Percentiles rank a stretch among this genome's conserved stretches.
phyloP scores from a whole-genome alignment of 2,888 invertebrate genomes.

The Pyrrhosoma nymphula region DNA sequence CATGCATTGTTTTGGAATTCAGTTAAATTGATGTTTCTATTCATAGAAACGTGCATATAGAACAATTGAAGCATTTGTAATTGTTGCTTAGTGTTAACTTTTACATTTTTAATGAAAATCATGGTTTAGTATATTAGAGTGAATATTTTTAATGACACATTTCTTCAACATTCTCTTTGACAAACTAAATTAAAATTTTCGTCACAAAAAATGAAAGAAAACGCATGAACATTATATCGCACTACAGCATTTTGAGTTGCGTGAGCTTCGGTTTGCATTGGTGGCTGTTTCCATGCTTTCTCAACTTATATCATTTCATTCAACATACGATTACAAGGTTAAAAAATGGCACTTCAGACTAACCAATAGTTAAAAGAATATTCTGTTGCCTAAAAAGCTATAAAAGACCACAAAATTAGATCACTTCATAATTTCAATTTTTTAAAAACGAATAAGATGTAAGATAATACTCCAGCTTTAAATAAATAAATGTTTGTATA shows the following conservation, averaged over 20 bases:
- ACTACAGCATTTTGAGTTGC: slow-evolving; percentile 63
- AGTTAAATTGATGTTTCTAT: neutral
- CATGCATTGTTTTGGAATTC: neutral
- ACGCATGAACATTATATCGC: slow-evolving; percentile 62
- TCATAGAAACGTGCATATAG: neutral
- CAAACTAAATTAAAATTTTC: slow-evolving; percentile 36
- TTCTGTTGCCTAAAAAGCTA: neutral
- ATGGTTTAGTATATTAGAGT: slow-evolving; percentile 7
- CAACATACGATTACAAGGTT: neutral
- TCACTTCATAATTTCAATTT: neutral
- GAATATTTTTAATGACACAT: slow-evolving; percentile 19
- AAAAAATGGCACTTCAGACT: neutral
- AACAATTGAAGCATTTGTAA: neutral
- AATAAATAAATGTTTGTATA: neutral
- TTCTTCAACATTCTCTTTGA: slow-evolving; percentile 64
- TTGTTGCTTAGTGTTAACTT: slow-evolving; percentile 36
- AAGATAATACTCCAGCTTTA: neutral
- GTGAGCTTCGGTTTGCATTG: slow-evolving; percentile 59
- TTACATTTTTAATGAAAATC: neutral
- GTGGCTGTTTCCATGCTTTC: slow-evolving; percentile 67
- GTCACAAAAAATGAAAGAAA: slow-evolving; percentile 37
- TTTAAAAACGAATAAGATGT: neutral
- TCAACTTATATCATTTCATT: slow-evolving; percentile 49
- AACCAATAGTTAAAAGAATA: neutral
- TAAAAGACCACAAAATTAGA: neutral